Percentiles rank a stretch among this genome's conserved stretches.
Evolutionary conservation across 1,140 invertebrate species (phyloP).

Genomic region (Tetragonula clypearis): DNA sequence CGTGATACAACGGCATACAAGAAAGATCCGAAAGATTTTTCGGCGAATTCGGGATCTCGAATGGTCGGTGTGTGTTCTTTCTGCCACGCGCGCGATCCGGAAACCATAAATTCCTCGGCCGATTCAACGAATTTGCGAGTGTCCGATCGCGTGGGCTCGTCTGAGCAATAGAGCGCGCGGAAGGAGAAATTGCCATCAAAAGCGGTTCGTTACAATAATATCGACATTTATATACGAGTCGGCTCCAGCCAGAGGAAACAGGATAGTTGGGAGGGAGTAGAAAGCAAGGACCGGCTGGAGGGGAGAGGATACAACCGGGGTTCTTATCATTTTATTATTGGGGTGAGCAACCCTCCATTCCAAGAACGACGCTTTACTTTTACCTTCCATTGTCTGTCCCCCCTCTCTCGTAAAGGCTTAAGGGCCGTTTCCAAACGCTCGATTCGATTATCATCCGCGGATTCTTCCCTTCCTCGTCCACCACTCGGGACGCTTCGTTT

Average conservation of each 20-base stretch:
- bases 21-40: not conserved
- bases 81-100: constrained; percentile 15
- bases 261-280: constrained; percentile 13
- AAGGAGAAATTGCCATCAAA: constrained; percentile 72
- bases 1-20: not conserved
- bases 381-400: constrained; percentile 65
- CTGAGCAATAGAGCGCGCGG: constrained; percentile 35
- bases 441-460: constrained; percentile 59
- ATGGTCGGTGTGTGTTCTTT: not conserved
- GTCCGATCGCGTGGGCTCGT: constrained; percentile 29
- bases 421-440: constrained; percentile 64
- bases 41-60: not conserved
- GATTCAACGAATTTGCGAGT: constrained; percentile 43
- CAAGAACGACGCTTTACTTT: constrained; percentile 70
- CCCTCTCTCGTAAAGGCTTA: constrained; percentile 59
- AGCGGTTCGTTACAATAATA: constrained; percentile 75
- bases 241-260: constrained; percentile 33
- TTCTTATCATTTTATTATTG: constrained; percentile 76
- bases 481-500: constrained; percentile 46
- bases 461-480: constrained; percentile 33
- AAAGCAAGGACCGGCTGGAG: not conserved
- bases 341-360: constrained; percentile 66
- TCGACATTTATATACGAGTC: constrained; percentile 74
- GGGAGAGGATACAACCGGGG: constrained; percentile 54
- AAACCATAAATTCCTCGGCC: constrained; percentile 27